A percentile compares a stretch with the other conserved stretches of the same genome.
Conservation (phyloP, 2,113 vertebrate species). For the Grallaria varia region DNA sequence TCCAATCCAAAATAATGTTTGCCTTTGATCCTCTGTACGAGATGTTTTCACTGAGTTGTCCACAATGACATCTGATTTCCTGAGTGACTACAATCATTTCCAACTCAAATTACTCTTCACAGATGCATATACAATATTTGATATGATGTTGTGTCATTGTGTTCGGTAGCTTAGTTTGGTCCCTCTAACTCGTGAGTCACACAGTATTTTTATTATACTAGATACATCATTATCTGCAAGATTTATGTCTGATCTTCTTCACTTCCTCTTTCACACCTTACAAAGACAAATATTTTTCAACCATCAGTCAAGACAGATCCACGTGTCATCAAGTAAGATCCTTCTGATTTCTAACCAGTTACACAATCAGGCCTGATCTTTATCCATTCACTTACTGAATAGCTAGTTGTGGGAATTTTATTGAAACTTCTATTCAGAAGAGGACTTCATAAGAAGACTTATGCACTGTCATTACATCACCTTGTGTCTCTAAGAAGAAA, state of each 20-base stretch:
- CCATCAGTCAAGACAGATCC: background rate
- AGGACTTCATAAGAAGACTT: background rate
- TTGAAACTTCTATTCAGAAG: background rate
- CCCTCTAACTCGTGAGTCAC: background rate
- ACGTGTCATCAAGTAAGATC: background rate
- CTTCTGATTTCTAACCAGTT: background rate
- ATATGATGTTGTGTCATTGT: background rate
- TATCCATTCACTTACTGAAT: background rate
- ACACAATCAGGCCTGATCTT: background rate
- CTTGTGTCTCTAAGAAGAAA: background rate
- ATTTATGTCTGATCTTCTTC: background rate
- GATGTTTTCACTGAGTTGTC: constrained; percentile 27
- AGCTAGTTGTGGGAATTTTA: background rate
- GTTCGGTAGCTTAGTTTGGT: background rate
- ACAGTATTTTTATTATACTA: background rate
- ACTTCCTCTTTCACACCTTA: background rate
- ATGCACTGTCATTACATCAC: background rate
- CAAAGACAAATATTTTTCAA: background rate
- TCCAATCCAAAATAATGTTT: constrained; percentile 18
- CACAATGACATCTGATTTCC: constrained; percentile 31
- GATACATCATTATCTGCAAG: background rate
- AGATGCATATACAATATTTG: background rate
- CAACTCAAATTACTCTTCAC: background rate
- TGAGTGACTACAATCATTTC: constrained; percentile 14
- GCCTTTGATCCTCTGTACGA: constrained; percentile 11